A percentile compares a stretch with the other conserved stretches of the same genome.
Evolutionary conservation across 2,797 vertebrate species (phyloP).

Genomic region (Pachyuromys duprasi): DNA sequence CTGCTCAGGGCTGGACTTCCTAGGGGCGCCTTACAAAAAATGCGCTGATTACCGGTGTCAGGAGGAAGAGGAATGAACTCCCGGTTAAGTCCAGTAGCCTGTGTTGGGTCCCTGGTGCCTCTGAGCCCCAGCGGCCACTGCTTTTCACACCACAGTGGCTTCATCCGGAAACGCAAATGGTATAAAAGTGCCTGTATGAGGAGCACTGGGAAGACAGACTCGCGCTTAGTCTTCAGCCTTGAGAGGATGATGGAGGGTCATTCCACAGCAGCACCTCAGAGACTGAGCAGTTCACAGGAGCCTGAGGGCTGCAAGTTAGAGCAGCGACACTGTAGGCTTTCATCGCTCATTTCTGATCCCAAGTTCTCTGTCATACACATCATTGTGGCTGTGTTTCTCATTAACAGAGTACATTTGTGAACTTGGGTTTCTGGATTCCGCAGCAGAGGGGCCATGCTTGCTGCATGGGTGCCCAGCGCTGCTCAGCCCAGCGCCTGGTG

Average conservation of each 20-base stretch:
- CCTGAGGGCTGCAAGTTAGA: conserved; percentile 76
- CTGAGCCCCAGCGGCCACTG: conserved; percentile 32
- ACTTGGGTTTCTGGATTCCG: conserved; percentile 75
- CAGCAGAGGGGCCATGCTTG: conserved; percentile 51
- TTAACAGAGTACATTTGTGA: conserved; percentile 47
- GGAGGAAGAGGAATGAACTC: not conserved
- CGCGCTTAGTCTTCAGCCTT: conserved; percentile 82
- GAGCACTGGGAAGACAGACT: conserved; percentile 66
- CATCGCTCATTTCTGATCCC: conserved; percentile 72
- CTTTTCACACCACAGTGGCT: conserved; percentile 84
- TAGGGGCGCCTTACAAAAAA: not conserved
- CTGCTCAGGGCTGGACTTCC: conserved; percentile 11
- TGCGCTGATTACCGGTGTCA: not conserved
- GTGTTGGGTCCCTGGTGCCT: not conserved
- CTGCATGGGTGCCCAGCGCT: not conserved
- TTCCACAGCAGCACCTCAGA: conserved; percentile 72
- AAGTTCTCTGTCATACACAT: conserved; percentile 68
- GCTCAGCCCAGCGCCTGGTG: conserved; percentile 55
- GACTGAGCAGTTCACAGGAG: conserved; percentile 73
- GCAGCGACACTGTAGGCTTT: not conserved
- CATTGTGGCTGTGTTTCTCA: conserved; percentile 71
- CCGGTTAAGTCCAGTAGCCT: not conserved
- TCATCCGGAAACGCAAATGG: conserved; percentile 73
- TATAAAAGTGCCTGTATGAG: conserved; percentile 67
- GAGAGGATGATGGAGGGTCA: conserved; percentile 74